Evolutionary conservation across 2,888 invertebrate genomes (phyloP), one percentile per base, ranked within the genome.

Genomic region (Cancer borealis): DNA sequence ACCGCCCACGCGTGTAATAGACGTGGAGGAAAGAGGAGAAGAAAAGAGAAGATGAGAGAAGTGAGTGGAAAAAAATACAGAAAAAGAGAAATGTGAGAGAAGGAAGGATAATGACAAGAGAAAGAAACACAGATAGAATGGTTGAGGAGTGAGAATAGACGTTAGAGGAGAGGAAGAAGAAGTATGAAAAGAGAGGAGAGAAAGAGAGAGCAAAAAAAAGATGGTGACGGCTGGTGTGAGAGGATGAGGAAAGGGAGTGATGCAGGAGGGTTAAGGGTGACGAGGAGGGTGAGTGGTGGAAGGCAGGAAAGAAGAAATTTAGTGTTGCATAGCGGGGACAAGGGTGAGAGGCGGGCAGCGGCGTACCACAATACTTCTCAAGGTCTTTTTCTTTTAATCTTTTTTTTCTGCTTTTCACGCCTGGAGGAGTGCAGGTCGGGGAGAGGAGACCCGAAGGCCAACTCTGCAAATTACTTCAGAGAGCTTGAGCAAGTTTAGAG

Each of bases 401-500:
- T 66, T 66, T 66, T 0, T 66, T 3, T 17, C 21, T 66, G 3
- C 17, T 66, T 66, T 66, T 66, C 4, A 12, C 4, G 60, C 17
- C 17, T 17, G 4, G 60, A 66, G 60, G 60, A 66, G 60, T 66
- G 60, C 90, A 54, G 90, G 54, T 54, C 39, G 26, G 54, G 54
- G n/a, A 17, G 90, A 90, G 54, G 90, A 73, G 73, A 49, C 49
- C 49, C 79, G 79, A 92, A 47, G 47, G 45, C 47, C 92, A 92
- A 79, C 79, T 92, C 92, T 26, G 92, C 92, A 92, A 92, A 92
- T 73, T 92, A 92, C 92, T 79, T 92, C 79, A 47, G 47, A 79
- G 92, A 79, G 84, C 92, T 92, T n/a, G n/a, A 26, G 79, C n/a
- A 92, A 92, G 79, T 92, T 92, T 92, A 79, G 26, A 79, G 92